Percentiles rank a stretch among this genome's conserved stretches.
phyloP scores from a whole-genome alignment of 2,797 vertebrate genomes.

The Lutjanus campechanus region DNA sequence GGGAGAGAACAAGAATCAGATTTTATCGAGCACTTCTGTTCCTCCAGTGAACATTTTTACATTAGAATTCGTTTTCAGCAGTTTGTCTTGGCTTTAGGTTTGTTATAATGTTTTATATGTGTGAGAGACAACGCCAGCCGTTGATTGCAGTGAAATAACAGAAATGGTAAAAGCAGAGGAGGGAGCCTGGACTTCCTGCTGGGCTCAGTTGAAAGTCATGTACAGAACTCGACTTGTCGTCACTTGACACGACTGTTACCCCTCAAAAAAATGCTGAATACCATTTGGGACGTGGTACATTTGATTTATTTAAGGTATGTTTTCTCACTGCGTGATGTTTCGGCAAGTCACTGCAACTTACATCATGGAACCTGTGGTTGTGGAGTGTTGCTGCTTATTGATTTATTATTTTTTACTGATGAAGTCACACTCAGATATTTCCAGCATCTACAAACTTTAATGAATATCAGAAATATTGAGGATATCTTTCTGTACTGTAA shows the following conservation, averaged over 20 bases:
- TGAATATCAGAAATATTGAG: neutral
- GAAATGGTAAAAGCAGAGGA: constrained; percentile 43
- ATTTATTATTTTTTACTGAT: neutral
- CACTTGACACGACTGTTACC: neutral
- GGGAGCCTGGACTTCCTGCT: constrained; percentile 54
- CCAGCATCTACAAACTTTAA: neutral
- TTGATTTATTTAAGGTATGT: neutral
- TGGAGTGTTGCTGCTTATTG: neutral
- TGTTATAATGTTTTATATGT: constrained; percentile 36
- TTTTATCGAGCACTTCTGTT: neutral
- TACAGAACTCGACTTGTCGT: constrained; percentile 36
- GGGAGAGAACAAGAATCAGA: constrained; percentile 28
- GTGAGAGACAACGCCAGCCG: constrained; percentile 55
- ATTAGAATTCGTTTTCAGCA: constrained; percentile 27
- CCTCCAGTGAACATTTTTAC: constrained; percentile 19
- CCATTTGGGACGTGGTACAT: neutral
- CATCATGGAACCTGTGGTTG: neutral
- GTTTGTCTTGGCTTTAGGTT: constrained; percentile 60
- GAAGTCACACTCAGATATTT: no score
- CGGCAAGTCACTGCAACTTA: neutral
- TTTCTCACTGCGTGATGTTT: constrained; percentile 7
- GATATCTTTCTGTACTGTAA: neutral
- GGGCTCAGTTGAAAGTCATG: constrained; percentile 47
- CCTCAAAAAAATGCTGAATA: neutral
- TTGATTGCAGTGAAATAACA: constrained; percentile 61